These are phyloP conservation scores for Hylaeus volcanicus DNA, from an alignment of 1,140 invertebrate genomes.

Conservation along the genomic window DNA sequence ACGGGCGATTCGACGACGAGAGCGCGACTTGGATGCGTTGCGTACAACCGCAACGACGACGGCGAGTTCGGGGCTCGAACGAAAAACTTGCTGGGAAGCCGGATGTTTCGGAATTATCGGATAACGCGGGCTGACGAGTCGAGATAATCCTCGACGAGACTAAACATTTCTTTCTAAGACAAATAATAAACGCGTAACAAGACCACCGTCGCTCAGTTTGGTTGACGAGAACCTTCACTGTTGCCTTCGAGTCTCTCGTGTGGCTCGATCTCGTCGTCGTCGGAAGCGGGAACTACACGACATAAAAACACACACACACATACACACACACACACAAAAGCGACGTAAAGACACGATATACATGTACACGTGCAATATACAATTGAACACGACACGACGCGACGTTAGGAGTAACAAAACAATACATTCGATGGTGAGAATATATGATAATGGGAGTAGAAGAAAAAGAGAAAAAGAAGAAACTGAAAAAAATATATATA, in stretches of 20 bases:
- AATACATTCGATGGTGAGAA: constrained; percentile 8
- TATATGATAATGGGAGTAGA: constrained; percentile 22
- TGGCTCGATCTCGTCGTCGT: constrained; percentile 19
- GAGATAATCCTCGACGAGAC: neutral
- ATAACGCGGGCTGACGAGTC: neutral
- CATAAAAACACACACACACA: constrained; percentile 17
- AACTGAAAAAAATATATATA: too few species aligned
- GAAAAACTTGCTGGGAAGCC: neutral
- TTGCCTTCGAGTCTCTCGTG: neutral
- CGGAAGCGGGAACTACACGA: neutral
- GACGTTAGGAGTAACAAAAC: neutral
- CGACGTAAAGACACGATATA: neutral
- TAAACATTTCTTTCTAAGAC: neutral
- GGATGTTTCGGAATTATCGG: too few species aligned
- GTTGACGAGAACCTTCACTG: neutral
- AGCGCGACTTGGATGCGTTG: neutral
- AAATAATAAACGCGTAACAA: neutral
- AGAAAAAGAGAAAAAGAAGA: constrained; percentile 41
- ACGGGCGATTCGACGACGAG: constrained; percentile 17
- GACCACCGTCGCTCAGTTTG: neutral
- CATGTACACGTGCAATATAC: neutral
- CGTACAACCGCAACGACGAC: neutral
- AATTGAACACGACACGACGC: constrained; percentile 1
- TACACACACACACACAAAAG: neutral
- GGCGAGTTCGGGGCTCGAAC: neutral